Evolutionary conservation across 2,888 invertebrate species (phyloP).

Genomic region (Drosophila subsilvestris): DNA sequence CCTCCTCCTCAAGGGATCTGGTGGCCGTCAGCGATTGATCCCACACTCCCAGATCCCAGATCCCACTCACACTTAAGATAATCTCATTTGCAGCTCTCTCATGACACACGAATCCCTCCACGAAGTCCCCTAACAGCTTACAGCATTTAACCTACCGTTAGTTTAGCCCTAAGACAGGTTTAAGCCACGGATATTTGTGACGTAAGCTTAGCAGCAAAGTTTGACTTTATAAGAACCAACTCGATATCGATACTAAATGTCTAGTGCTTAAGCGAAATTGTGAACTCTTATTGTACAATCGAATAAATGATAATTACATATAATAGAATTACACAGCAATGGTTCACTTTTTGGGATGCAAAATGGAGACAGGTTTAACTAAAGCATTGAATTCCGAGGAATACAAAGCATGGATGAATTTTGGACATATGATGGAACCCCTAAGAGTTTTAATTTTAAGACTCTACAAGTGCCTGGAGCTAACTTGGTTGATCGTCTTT

Average conservation of each 20-base stretch:
- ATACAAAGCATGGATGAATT: no score
- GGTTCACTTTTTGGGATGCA: background rate
- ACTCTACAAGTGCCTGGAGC: background rate
- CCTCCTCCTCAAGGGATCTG: constrained; percentile 61
- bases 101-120: constrained; percentile 72
- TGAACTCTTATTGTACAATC: constrained; percentile 65
- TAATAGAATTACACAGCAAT: background rate
- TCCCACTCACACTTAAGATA: constrained; percentile 25
- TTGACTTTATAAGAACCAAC: constrained; percentile 61
- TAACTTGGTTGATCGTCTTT: background rate
- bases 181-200: constrained; percentile 51
- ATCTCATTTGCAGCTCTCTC: constrained; percentile 74
- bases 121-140: constrained; percentile 60
- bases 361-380: background rate
- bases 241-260: constrained; percentile 31
- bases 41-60: background rate
- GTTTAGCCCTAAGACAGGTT: constrained; percentile 28
- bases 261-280: constrained; percentile 51
- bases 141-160: constrained; percentile 56
- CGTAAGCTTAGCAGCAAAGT: constrained; percentile 60
- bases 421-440: no score
- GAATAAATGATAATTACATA: constrained; percentile 65
- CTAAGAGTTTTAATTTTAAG: no score
- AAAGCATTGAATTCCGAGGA: no score
- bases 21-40: constrained; percentile 78